These are phyloP conservation scores for Lucinisca nassula DNA, from an alignment of 2,888 invertebrate species.

Conservation along the genomic window DNA sequence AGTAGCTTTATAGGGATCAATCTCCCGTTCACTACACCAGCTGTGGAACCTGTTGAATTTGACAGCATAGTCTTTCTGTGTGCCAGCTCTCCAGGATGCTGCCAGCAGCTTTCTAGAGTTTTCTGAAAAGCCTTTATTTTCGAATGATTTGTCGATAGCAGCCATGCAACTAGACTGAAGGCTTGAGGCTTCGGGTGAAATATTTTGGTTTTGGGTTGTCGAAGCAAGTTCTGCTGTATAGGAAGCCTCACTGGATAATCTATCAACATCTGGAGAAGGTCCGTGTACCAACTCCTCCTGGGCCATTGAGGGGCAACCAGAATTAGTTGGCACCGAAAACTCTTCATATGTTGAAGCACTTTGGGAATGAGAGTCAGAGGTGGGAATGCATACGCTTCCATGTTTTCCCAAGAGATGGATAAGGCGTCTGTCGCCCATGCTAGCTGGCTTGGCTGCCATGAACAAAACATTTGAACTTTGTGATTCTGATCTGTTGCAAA, in stretches of 20 bases:
- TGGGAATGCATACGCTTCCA: slow-evolving; percentile 19
- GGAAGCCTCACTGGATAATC: background rate
- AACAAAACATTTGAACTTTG: background rate
- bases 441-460: background rate
- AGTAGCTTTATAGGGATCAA: slow-evolving; percentile 36
- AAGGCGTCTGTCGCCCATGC: slow-evolving; percentile 10
- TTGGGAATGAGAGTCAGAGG: background rate
- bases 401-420: slow-evolving; percentile 7
- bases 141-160: background rate
- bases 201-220: no score
- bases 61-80: slow-evolving; percentile 25
- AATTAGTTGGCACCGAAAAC: no score
- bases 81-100: slow-evolving; percentile 37
- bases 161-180: background rate
- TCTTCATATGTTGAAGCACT: background rate
- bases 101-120: slow-evolving; percentile 13
- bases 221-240: background rate
- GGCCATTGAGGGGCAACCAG: no score
- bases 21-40: slow-evolving; percentile 37
- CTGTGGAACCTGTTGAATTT: slow-evolving; percentile 33
- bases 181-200: background rate
- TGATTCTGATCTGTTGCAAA: slow-evolving; percentile 22
- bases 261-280: background rate
- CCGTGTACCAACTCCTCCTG: slow-evolving; percentile 1
- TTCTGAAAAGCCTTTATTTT: slow-evolving; percentile 21